These are phyloP conservation scores for Plagodis dolabraria DNA, from an alignment of 2,888 invertebrate species.

Conservation along the genomic window DNA sequence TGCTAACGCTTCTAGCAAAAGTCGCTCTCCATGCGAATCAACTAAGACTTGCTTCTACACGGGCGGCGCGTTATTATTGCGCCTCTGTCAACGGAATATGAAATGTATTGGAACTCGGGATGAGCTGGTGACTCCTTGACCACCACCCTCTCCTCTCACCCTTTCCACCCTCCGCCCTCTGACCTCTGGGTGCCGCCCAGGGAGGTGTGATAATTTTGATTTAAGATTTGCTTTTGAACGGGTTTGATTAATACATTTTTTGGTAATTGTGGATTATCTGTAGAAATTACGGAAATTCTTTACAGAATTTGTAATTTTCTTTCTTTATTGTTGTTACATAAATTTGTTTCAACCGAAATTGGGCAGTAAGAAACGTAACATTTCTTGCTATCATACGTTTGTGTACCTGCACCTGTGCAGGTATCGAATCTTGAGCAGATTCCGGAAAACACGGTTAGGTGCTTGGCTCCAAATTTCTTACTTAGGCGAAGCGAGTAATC, in stretches of 20 bases:
- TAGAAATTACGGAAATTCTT: too few species aligned
- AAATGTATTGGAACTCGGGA: constrained; percentile 83
- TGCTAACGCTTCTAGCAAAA: constrained; percentile 43
- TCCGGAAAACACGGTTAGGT: too few species aligned
- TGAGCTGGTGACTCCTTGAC: constrained; percentile 77
- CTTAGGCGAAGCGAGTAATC: too few species aligned
- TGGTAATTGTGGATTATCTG: too few species aligned
- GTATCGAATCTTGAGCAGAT: too few species aligned
- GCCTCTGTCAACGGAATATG: constrained; percentile 85
- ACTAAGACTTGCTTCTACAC: constrained; percentile 80
- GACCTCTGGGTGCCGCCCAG: constrained; percentile 65
- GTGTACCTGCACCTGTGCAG: too few species aligned
- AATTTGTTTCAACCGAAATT: too few species aligned
- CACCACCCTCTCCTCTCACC: constrained; percentile 59
- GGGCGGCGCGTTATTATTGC: constrained; percentile 80
- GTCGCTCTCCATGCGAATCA: constrained; percentile 50
- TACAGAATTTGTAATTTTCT: too few species aligned
- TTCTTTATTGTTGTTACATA: too few species aligned
- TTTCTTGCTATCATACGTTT: too few species aligned
- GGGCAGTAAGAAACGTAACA: too few species aligned
- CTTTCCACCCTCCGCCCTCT: constrained; percentile 66
- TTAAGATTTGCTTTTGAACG: constrained; percentile 12
- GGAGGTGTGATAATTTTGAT: constrained; percentile 43
- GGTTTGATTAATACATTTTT: constrained; percentile 1
- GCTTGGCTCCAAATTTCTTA: too few species aligned